These are phyloP conservation scores for Puma concolor DNA, from an alignment of 2,113 vertebrate genomes.

Conservation along the genomic window DNA sequence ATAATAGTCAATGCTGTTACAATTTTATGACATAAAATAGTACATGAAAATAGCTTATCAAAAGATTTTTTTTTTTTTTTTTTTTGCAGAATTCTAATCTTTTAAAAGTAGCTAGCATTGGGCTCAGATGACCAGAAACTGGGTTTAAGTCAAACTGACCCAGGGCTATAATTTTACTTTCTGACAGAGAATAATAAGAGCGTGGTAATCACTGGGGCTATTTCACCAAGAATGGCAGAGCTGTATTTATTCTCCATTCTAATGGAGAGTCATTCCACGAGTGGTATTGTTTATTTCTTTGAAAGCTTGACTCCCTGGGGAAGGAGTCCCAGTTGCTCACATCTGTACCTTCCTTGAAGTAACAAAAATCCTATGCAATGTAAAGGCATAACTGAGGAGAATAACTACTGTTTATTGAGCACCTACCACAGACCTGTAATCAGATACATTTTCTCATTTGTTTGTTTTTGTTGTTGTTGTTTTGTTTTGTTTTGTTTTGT, in stretches of 20 bases:
- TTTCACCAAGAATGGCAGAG: conserved; percentile 5
- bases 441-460: neutral
- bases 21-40: conserved; percentile 21
- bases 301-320: neutral
- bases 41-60: neutral
- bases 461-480: too few relatives aligned
- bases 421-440: neutral
- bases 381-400: neutral
- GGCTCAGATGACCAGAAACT: conserved; percentile 28
- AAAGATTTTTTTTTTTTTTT: neutral
- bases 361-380: neutral
- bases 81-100: conserved; percentile 14
- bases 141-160: conserved; percentile 71
- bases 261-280: neutral
- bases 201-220: neutral
- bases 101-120: neutral
- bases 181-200: conserved; percentile 46
- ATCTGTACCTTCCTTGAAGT: conserved; percentile 28
- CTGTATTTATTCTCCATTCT: conserved; percentile 35
- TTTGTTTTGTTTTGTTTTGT: too few relatives aligned
- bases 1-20: neutral
- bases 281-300: conserved; percentile 9
- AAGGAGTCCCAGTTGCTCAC: conserved; percentile 28
- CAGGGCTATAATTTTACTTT: conserved; percentile 36
- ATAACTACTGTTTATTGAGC: neutral